These are phyloP conservation scores for Patella depressa DNA, from an alignment of 2,888 invertebrate genomes.

Conservation along the genomic window DNA sequence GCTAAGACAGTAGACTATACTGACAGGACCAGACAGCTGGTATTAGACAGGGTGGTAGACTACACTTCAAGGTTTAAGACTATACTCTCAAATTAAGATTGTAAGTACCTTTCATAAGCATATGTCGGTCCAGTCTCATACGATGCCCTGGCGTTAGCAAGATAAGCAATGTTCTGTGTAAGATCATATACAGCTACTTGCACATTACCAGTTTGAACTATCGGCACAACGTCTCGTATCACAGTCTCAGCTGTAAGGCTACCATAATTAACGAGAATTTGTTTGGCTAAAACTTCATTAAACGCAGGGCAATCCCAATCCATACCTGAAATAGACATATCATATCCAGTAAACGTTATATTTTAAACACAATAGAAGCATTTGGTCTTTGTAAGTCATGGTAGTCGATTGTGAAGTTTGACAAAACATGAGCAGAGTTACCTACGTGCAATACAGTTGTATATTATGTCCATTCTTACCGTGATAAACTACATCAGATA, in stretches of 20 bases:
- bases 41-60: no score
- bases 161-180: conserved; percentile 43
- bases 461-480: conserved; percentile 33
- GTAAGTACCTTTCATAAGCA: conserved; percentile 50
- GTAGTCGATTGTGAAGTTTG: no score
- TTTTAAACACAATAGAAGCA: no score
- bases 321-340: conserved; percentile 44
- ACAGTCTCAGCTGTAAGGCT: conserved; percentile 46
- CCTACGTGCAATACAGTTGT: no score
- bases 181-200: conserved; percentile 55
- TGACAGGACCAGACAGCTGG: no score
- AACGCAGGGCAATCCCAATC: conserved; percentile 56
- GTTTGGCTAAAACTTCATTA: conserved; percentile 44
- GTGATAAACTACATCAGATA: conserved; percentile 51
- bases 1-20: no score
- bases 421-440: no score
- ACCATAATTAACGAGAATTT: conserved; percentile 44
- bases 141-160: conserved; percentile 48
- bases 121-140: conserved; percentile 44
- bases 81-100: neutral
- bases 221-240: conserved; percentile 48
- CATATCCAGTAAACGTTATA: no score
- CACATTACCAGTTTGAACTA: conserved; percentile 52
- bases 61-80: no score
- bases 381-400: no score